These are phyloP conservation scores for Sebastes matsubarae DNA, from an alignment of 2,797 vertebrate species.

Conservation along the genomic window DNA sequence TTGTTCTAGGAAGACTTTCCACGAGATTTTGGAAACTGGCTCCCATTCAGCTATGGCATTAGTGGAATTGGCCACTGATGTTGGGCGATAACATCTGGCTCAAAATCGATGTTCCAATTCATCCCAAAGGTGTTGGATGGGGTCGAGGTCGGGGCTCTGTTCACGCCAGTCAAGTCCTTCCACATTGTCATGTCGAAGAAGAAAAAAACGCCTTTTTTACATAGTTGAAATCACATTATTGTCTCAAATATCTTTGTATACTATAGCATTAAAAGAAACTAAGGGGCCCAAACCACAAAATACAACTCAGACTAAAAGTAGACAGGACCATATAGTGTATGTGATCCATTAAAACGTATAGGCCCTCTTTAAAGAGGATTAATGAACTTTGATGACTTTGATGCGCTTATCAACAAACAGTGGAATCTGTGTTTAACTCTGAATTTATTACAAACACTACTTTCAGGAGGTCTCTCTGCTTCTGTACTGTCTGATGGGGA, in stretches of 20 bases:
- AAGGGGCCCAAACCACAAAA: conserved; percentile 1
- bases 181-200: background rate
- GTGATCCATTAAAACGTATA: background rate
- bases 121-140: background rate
- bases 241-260: background rate
- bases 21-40: background rate
- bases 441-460: conserved; percentile 39
- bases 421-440: conserved; percentile 31
- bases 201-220: background rate
- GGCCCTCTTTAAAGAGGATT: conserved; percentile 13
- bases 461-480: conserved; percentile 30
- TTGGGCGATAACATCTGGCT: background rate
- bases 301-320: background rate
- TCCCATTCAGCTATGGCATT: background rate
- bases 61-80: background rate
- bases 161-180: background rate
- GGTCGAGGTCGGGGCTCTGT: background rate
- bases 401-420: conserved; percentile 30
- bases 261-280: background rate
- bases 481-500: conserved; percentile 33
- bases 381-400: conserved; percentile 14
- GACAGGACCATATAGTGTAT: background rate
- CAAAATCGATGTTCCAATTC: background rate
- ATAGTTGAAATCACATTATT: background rate
- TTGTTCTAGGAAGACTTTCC: background rate